A percentile compares a stretch with the other conserved stretches of the same genome.
Conservation (phyloP, 1,140 invertebrate genomes). For the Heterodera schachtii region DNA sequence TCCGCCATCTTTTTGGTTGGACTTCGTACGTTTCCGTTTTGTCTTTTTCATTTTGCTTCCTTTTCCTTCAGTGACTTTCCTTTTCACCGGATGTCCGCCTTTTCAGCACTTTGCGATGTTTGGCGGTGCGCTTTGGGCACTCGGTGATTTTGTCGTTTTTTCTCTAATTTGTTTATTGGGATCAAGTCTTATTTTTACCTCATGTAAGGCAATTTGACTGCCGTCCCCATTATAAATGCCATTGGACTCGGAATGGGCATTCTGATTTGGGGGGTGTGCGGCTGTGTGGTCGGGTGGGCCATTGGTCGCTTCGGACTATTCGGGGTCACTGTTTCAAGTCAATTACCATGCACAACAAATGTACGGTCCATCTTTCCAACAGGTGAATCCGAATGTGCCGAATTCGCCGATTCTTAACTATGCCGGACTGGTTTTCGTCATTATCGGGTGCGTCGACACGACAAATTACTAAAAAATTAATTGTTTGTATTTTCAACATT, state of each 20-base stretch:
- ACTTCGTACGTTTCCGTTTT: constrained; percentile 1
- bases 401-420: constrained; percentile 64
- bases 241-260: constrained; percentile 60
- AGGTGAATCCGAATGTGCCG: constrained; percentile 56
- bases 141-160: constrained; percentile 33
- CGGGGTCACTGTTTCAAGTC: constrained; percentile 51
- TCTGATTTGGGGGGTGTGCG: constrained; percentile 50
- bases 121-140: constrained; percentile 47
- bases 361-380: neutral
- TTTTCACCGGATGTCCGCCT: constrained; percentile 34
- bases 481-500: constrained; percentile 24
- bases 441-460: constrained; percentile 61
- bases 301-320: constrained; percentile 68
- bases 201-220: constrained; percentile 49
- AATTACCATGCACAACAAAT: neutral
- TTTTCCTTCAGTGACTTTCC: constrained; percentile 25
- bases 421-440: constrained; percentile 66
- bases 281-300: constrained; percentile 66
- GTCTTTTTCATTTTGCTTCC: neutral
- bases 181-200: neutral
- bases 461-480: constrained; percentile 18
- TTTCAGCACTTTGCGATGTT: constrained; percentile 56
- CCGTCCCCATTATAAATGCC: constrained; percentile 53
- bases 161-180: constrained; percentile 9
- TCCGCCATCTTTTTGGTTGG: constrained; percentile 26